Evolutionary conservation across 2,113 vertebrate genomes (phyloP), one percentile per base, ranked within the genome.

Genomic region (Salvelinus alpinus): DNA sequence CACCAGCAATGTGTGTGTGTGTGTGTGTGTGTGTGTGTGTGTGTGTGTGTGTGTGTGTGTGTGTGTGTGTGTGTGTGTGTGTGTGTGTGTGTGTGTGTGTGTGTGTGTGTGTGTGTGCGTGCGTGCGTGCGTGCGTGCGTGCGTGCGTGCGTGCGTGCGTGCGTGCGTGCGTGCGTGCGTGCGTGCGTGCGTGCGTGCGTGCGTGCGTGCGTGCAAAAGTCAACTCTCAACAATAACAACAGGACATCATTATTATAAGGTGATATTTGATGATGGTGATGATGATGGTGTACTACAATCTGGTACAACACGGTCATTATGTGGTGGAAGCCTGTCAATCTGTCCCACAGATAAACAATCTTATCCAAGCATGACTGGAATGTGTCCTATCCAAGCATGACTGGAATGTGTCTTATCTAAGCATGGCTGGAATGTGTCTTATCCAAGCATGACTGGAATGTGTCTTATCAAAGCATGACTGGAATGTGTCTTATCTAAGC

Each of bases 11-110:
- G 5, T n/a, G 22, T 62, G n/a, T 64, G 65, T 27, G 51, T 69
- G 38, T 54, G 60, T 73, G 74, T 38, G 8, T 24, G 18, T 22
- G 18, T 44, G 29, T 2, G 57, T 22, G 38, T 2, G 38, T 25
- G 29, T 60, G 67, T n/a, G 47, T 67, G 48, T 54, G 57, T 80
- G 73, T 44, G 48, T 67, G 24, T 62, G 75, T 73, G 75, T n/a
- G 18, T 64, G 59, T 69, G 2, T 62, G 5, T n/a, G 22, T 62
- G n/a, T 64, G 65, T 27, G 51, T 68, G 38, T 54, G 60, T 73
- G 74, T 62, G 8, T 38, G 18, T 22, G 18, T 44, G 29, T 5
- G 57, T 38, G 34, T 9, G 38, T 31, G 2, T 62, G 5, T 20
- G 22, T 22, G 20, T 51, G 65, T 27, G 51, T 64, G 38, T 44